Percentiles rank a stretch among this genome's conserved stretches.
phyloP scores from a whole-genome alignment of 2,888 invertebrate genomes.

The Fragum sueziense region DNA sequence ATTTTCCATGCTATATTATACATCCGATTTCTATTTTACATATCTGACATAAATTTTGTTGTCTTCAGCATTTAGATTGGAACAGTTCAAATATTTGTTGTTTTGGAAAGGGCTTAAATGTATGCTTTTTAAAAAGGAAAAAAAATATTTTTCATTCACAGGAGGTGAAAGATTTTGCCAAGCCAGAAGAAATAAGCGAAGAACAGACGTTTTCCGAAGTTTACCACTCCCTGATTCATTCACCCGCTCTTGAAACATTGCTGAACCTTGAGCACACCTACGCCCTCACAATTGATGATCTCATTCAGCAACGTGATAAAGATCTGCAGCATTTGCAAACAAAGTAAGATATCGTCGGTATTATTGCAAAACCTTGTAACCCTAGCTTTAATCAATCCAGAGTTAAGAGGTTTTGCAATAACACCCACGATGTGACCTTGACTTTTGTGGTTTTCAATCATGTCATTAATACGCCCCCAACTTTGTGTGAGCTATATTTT shows the following conservation, averaged over 20 bases:
- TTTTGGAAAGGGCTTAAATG: not conserved
- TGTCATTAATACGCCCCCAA: not conserved
- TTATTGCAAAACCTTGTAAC: too few species aligned
- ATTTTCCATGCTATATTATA: too few species aligned
- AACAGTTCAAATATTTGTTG: not conserved
- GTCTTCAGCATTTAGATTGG: not conserved
- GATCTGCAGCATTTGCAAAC: slow-evolving; percentile 78
- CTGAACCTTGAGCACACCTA: slow-evolving; percentile 94
- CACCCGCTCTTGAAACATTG: slow-evolving; percentile 93
- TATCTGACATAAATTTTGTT: too few species aligned
- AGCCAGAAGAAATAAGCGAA: slow-evolving; percentile 84
- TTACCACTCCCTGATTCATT: slow-evolving; percentile 92
- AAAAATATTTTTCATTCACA: too few species aligned
- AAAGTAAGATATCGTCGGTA: slow-evolving; percentile 76
- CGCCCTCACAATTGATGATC: slow-evolving; percentile 90
- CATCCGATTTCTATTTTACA: too few species aligned
- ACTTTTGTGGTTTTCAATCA: not conserved
- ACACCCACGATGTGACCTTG: too few species aligned
- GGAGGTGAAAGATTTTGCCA: slow-evolving; percentile 92
- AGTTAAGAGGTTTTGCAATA: too few species aligned
- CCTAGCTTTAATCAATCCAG: too few species aligned
- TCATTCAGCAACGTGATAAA: slow-evolving; percentile 86
- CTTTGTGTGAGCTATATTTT: too few species aligned
- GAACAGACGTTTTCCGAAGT: slow-evolving; percentile 93
- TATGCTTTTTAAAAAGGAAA: too few species aligned